phyloP scores from a whole-genome alignment of 2,113 vertebrate genomes.

The Vulpes lagopus region DNA sequence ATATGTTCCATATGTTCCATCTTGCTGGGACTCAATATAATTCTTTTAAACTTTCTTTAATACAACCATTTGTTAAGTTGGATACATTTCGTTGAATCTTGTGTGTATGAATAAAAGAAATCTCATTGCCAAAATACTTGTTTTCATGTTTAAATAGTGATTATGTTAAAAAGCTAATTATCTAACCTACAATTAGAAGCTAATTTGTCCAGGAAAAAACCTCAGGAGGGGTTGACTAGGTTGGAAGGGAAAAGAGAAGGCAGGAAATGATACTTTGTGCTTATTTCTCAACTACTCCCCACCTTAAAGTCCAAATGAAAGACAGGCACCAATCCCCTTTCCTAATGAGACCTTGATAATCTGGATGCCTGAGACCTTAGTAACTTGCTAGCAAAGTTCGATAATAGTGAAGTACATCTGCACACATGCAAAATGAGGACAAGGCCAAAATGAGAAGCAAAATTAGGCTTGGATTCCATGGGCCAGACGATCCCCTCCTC shows the following conservation, averaged over 20 bases:
- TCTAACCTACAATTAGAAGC: slow-evolving; percentile 31
- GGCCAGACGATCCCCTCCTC: background rate
- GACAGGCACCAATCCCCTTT: background rate
- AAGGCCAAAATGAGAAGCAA: slow-evolving; percentile 56
- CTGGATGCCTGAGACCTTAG: background rate
- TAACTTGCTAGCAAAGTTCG: slow-evolving; percentile 1
- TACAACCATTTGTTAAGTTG: slow-evolving; percentile 14
- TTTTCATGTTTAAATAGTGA: background rate
- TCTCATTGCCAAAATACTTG: background rate
- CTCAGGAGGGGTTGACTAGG: background rate
- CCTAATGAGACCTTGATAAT: background rate
- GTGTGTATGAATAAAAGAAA: background rate
- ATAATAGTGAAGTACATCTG: slow-evolving; percentile 30
- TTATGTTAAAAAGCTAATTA: slow-evolving; percentile 41
- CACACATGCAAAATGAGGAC: background rate
- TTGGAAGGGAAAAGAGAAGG: background rate
- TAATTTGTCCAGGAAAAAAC: background rate
- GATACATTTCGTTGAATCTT: slow-evolving; percentile 12
- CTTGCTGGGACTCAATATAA: background rate
- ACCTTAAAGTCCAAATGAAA: slow-evolving; percentile 48
- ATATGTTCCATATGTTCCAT: background rate
- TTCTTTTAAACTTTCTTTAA: slow-evolving; percentile 55
- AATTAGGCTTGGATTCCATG: background rate
- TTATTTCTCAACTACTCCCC: background rate
- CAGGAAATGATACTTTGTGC: background rate